A percentile compares a stretch with the other conserved stretches of the same genome.
Conservation (phyloP, 2,797 vertebrate species). For the Glossophaga mutica region DNA sequence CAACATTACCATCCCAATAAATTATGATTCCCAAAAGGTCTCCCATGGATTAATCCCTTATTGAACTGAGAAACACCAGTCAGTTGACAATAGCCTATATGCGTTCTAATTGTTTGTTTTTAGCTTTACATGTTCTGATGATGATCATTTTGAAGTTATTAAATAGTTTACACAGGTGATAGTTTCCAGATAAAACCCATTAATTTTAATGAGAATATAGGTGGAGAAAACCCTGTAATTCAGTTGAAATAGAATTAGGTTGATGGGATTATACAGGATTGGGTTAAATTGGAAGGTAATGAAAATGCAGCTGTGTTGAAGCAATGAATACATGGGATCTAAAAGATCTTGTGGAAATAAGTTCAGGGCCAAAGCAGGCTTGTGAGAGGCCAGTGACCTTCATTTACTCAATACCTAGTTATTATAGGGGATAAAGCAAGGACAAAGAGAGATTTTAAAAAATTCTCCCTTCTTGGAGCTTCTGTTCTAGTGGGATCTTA, state of each 20-base stretch:
- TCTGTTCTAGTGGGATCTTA: background rate
- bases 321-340: background rate
- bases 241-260: background rate
- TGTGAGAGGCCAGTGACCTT: background rate
- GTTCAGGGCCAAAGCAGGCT: background rate
- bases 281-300: background rate
- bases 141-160: background rate
- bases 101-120: background rate
- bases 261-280: background rate
- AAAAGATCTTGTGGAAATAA: background rate
- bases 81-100: background rate
- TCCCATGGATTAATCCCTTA: background rate
- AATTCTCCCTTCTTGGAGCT: background rate
- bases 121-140: background rate
- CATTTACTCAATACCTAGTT: background rate
- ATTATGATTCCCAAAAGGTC: background rate
- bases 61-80: background rate
- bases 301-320: background rate
- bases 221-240: background rate
- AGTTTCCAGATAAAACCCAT: background rate
- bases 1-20: background rate
- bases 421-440: background rate
- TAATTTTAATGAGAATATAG: background rate
- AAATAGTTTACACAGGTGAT: background rate
- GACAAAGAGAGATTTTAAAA: background rate